Evolutionary conservation across 2,113 vertebrate species (phyloP).

Genomic region (Callaeas wilsoni): DNA sequence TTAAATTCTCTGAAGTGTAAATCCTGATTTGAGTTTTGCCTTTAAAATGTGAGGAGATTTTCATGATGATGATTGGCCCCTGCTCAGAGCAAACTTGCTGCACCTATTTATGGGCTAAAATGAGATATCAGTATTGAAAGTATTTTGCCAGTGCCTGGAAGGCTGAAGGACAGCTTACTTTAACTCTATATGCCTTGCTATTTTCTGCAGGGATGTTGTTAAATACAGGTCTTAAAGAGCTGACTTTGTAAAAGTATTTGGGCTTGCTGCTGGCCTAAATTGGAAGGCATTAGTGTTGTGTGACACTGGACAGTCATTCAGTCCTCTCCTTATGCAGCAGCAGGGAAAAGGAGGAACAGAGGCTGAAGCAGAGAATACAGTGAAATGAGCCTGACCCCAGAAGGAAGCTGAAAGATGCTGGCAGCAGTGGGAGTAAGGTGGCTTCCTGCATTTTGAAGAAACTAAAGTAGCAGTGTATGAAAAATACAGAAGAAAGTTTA

Average conservation of each 20-base stretch:
- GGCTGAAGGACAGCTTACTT: neutral
- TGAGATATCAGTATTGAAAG: neutral
- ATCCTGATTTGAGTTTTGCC: neutral
- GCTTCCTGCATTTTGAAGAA: neutral
- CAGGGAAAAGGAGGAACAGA: neutral
- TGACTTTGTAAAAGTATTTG: neutral
- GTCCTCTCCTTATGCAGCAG: accelerated
- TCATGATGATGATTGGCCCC: neutral
- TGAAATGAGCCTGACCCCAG: neutral
- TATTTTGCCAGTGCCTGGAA: neutral
- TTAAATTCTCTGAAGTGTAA: neutral
- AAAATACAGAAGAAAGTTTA: neutral
- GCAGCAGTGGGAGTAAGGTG: neutral
- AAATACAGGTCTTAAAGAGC: neutral
- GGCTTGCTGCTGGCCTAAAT: neutral
- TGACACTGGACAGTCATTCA: neutral
- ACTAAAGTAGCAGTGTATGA: neutral
- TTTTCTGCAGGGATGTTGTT: neutral
- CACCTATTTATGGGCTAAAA: neutral
- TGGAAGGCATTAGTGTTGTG: neutral
- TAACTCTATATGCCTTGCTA: neutral
- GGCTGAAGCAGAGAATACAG: neutral
- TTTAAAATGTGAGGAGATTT: neutral
- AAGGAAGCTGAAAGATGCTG: neutral
- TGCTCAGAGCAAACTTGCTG: neutral